A percentile compares a stretch with the other conserved stretches of the same genome.
These are phyloP conservation scores for Kuschelorhynchus macadamiae DNA, from an alignment of 2,888 invertebrate genomes.

Conservation along the genomic window DNA sequence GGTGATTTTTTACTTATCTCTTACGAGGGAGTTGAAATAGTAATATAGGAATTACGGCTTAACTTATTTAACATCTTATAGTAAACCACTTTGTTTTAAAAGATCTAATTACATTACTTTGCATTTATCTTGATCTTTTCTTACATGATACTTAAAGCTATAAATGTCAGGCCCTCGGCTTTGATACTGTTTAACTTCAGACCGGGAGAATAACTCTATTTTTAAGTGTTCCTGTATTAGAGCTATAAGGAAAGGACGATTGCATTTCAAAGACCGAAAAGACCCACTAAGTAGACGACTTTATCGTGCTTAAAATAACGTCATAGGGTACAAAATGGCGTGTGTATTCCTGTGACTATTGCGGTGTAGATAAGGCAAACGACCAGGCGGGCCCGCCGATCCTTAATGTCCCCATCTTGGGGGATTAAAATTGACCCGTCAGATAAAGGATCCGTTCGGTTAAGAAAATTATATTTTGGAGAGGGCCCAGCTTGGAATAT, in stretches of 20 bases:
- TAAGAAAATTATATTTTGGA: slow-evolving; percentile 43
- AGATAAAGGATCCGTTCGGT: slow-evolving; percentile 27
- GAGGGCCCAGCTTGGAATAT: neutral
- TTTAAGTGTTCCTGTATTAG: slow-evolving; percentile 28
- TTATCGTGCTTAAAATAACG: slow-evolving; percentile 38
- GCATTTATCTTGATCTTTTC: too few species aligned
- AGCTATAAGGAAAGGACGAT: slow-evolving; percentile 25
- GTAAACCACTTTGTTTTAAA: too few species aligned
- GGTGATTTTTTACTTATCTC: too few species aligned
- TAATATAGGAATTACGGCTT: too few species aligned
- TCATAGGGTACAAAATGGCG: slow-evolving; percentile 43
- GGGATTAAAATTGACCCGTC: slow-evolving; percentile 49
- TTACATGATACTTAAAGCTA: too few species aligned
- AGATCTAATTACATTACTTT: too few species aligned
- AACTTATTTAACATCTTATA: too few species aligned
- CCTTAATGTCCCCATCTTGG: slow-evolving; percentile 44
- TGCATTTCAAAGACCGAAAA: slow-evolving; percentile 31
- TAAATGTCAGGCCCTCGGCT: too few species aligned
- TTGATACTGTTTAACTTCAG: too few species aligned
- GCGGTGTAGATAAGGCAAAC: slow-evolving; percentile 41
- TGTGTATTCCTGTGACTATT: slow-evolving; percentile 48
- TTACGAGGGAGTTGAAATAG: too few species aligned
- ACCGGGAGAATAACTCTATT: slow-evolving; percentile 19
- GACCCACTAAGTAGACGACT: slow-evolving; percentile 6
- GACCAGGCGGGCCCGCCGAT: slow-evolving; percentile 31